Conservation (phyloP, 2,113 vertebrate genomes). For the Chelonoidis abingdonii region DNA sequence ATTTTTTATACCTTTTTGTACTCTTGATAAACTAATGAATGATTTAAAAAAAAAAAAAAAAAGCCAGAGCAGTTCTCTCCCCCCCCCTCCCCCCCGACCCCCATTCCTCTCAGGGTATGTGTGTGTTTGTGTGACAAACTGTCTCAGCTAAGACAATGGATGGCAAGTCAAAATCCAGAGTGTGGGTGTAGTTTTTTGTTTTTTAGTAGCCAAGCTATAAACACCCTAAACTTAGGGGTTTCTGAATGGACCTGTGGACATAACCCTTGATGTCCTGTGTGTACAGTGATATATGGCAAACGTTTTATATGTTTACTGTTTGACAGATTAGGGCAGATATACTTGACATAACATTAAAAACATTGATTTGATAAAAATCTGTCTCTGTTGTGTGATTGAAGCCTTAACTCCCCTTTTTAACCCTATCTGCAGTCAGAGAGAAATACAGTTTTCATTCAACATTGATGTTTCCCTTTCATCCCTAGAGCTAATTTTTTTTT, state of each 20-base stretch:
- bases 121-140: background rate
- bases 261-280: background rate
- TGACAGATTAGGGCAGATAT: background rate
- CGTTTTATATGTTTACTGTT: background rate
- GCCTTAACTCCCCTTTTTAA: constrained; percentile 8
- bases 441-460: constrained; percentile 75
- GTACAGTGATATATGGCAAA: accelerated
- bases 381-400: constrained; percentile 40
- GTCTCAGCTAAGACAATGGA: background rate
- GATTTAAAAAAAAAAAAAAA: background rate
- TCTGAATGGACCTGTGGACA: constrained; percentile 3
- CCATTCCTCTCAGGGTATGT: background rate
- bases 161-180: background rate
- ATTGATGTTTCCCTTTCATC: constrained; percentile 79
- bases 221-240: background rate
- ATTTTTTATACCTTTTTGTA: background rate
- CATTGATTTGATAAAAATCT: constrained; percentile 69
- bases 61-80: background rate
- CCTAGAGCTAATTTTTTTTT: constrained; percentile 77
- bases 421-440: constrained; percentile 56
- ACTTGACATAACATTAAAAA: constrained; percentile 40
- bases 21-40: background rate
- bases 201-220: background rate
- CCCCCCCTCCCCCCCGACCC: background rate
- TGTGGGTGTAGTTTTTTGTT: background rate